These are phyloP conservation scores for Paraescarpia echinospica DNA, from an alignment of 1,140 invertebrate genomes.

Conservation along the genomic window DNA sequence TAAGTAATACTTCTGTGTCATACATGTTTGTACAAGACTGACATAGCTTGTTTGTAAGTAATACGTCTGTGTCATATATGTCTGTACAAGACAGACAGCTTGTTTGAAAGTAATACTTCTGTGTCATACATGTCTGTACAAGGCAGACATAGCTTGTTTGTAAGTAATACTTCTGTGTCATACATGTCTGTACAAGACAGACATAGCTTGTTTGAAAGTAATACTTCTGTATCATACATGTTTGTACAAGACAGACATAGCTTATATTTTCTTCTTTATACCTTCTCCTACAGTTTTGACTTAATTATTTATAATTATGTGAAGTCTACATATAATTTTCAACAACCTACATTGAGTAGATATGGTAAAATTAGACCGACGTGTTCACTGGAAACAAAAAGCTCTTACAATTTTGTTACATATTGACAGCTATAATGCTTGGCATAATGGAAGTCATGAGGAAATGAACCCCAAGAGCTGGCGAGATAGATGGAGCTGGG, in stretches of 20 bases:
- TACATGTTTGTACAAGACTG: constrained; percentile 40
- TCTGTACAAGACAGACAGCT: constrained; percentile 45
- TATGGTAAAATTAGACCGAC: too few species aligned
- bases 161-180: constrained; percentile 37
- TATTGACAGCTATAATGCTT: too few species aligned
- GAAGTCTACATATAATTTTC: too few species aligned
- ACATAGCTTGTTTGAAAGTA: constrained; percentile 55
- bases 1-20: constrained; percentile 44
- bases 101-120: constrained; percentile 48
- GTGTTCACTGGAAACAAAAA: too few species aligned
- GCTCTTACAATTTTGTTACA: too few species aligned
- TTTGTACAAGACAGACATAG: constrained; percentile 47
- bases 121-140: constrained; percentile 43
- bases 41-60: constrained; percentile 56
- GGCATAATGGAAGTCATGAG: too few species aligned
- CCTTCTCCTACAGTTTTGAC: too few species aligned
- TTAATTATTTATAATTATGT: too few species aligned
- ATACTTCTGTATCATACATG: constrained; percentile 32
- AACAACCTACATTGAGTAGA: too few species aligned
- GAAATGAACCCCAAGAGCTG: too few species aligned
- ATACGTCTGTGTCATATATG: neutral
- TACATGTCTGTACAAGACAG: constrained; percentile 37
- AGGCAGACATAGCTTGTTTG: constrained; percentile 53
- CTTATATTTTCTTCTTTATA: constrained; percentile 32
- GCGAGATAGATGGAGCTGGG: too few species aligned